Percentiles rank a stretch among this genome's conserved stretches.
These are phyloP conservation scores for Capitella teleta DNA, from an alignment of 1,140 invertebrate species.

Conservation along the genomic window DNA sequence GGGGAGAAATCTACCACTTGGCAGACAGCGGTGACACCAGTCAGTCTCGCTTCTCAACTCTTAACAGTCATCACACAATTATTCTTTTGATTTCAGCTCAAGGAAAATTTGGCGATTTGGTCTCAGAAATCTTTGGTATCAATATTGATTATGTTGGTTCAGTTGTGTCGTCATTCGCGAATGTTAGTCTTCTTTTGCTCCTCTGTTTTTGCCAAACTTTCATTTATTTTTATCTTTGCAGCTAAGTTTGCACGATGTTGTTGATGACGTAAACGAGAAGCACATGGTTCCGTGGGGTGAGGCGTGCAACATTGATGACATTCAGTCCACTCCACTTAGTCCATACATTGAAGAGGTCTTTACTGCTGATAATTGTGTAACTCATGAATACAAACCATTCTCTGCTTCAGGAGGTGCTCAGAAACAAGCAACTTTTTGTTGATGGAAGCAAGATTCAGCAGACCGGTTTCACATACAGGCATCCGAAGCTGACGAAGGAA, in stretches of 20 bases:
- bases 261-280: conserved; percentile 83
- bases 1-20: conserved; percentile 63
- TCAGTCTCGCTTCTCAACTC: conserved; percentile 17
- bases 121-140: conserved; percentile 73
- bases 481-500: too few relatives aligned
- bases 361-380: too few relatives aligned
- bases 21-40: conserved; percentile 69
- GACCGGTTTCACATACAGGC: too few relatives aligned
- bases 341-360: conserved; percentile 68
- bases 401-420: too few relatives aligned
- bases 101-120: conserved; percentile 62
- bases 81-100: conserved; percentile 47
- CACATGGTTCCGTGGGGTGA: conserved; percentile 81
- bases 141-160: conserved; percentile 76
- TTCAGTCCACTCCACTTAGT: conserved; percentile 72
- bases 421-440: too few relatives aligned
- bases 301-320: conserved; percentile 60
- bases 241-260: conserved; percentile 53
- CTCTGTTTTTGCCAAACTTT: conserved; percentile 47
- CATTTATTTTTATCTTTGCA: conserved; percentile 22
- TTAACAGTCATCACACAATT: background rate
- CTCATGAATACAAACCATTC: too few relatives aligned
- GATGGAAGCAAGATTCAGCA: too few relatives aligned
- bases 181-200: conserved; percentile 47
- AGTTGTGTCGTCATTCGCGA: conserved; percentile 62